phyloP scores from a whole-genome alignment of 2,113 vertebrate genomes.

The Excalfactoria chinensis region DNA sequence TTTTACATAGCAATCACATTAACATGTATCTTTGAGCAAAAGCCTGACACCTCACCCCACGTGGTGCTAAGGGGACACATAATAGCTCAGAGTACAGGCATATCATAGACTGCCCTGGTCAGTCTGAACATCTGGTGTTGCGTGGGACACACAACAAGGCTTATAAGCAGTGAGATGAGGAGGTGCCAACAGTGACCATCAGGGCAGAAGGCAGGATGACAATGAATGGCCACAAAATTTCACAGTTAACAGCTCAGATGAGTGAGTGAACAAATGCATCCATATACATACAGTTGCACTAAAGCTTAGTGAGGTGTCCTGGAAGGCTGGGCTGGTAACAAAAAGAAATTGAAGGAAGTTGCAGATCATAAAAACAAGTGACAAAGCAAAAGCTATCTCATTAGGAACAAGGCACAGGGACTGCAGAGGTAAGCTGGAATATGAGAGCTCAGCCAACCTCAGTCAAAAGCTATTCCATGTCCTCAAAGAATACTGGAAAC shows the following conservation, averaged over 20 bases:
- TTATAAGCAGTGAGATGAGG: neutral
- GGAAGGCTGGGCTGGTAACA: neutral
- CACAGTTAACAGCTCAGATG: neutral
- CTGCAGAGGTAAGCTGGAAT: neutral
- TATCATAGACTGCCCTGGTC: neutral
- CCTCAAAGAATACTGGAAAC: neutral
- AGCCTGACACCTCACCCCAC: rapidly evolving
- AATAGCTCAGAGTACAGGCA: rapidly evolving
- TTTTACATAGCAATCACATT: neutral
- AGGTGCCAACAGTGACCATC: neutral
- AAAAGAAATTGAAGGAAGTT: neutral
- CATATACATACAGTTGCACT: neutral
- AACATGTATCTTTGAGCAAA: neutral
- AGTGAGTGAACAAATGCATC: neutral
- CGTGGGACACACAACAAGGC: too few relatives aligned
- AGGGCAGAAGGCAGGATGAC: neutral
- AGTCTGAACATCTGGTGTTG: neutral
- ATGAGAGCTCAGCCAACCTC: neutral
- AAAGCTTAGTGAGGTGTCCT: neutral
- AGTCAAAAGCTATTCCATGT: neutral
- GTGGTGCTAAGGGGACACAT: neutral
- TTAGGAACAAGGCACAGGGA: neutral
- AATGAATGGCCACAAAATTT: neutral
- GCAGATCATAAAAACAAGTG: neutral
- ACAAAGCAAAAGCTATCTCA: neutral